Conservation (phyloP, 1,140 invertebrate genomes). For the Watersipora subatra region DNA sequence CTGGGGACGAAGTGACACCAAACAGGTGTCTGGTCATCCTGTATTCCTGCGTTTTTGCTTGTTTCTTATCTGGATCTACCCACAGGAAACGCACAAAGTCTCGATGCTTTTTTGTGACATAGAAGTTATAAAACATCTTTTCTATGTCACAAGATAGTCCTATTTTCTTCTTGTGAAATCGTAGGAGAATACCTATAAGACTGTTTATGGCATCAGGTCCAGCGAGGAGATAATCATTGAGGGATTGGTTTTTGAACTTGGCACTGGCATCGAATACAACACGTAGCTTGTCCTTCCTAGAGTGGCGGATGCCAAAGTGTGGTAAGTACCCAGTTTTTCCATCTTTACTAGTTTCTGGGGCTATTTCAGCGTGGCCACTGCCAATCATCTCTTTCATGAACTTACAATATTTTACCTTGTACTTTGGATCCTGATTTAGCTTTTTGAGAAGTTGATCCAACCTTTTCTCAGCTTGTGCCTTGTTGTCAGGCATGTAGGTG, state of each 20-base stretch:
- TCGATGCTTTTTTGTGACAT: too few relatives aligned
- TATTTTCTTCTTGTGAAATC: constrained; percentile 17
- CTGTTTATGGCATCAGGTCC: constrained; percentile 19
- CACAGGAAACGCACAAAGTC: background rate
- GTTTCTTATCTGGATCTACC: too few relatives aligned
- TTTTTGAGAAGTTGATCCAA: background rate
- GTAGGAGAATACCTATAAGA: constrained; percentile 18
- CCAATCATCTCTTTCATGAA: constrained; percentile 4
- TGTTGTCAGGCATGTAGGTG: background rate
- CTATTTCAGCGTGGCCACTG: constrained; percentile 8
- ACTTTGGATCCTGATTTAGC: background rate
- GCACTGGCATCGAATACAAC: constrained; percentile 23
- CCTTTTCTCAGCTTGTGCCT: background rate
- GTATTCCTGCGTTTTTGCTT: too few relatives aligned
- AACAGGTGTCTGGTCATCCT: too few relatives aligned
- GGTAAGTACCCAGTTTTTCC: constrained; percentile 15
- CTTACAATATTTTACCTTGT: background rate
- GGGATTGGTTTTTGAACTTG: constrained; percentile 10
- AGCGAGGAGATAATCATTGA: constrained; percentile 20
- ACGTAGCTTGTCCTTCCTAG: constrained; percentile 19
- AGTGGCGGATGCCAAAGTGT: constrained; percentile 17
- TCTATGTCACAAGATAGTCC: constrained; percentile 20
- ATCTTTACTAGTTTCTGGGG: constrained; percentile 2
- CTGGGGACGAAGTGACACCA: too few relatives aligned
- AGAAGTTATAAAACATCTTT: constrained; percentile 21